A percentile compares a stretch with the other conserved stretches of the same genome.
These are phyloP conservation scores for Formica aserva DNA, from an alignment of 2,888 invertebrate genomes.

Conservation along the genomic window DNA sequence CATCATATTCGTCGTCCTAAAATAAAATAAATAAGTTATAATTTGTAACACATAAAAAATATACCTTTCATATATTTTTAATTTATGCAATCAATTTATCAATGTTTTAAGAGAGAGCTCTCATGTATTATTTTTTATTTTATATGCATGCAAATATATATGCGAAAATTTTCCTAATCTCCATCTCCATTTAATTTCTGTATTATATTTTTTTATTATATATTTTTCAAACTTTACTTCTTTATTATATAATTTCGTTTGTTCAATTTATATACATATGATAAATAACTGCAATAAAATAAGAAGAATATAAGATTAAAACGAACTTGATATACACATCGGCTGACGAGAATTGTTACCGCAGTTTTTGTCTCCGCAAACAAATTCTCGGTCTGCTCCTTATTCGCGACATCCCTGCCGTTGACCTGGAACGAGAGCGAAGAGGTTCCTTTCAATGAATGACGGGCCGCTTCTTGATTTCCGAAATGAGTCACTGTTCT, in stretches of 20 bases:
- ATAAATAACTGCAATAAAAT: not conserved
- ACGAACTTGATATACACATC: constrained; percentile 87
- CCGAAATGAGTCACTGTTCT: constrained; percentile 45
- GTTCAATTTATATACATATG: not conserved
- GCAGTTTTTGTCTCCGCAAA: constrained; percentile 88
- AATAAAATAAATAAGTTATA: constrained; percentile 62
- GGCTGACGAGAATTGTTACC: constrained; percentile 88
- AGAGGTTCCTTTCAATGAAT: constrained; percentile 21
- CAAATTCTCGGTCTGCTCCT: constrained; percentile 88
- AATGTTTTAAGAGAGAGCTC: not conserved
- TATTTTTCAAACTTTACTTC: constrained; percentile 7
- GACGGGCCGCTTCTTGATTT: constrained; percentile 36
- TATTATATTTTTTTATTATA: not conserved
- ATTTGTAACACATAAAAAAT: not conserved
- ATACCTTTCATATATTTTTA: not conserved
- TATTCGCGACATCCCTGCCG: constrained; percentile 88
- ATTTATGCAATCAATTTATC: not conserved
- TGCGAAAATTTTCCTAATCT: not conserved
- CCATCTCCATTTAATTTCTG: not conserved
- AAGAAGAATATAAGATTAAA: constrained; percentile 31
- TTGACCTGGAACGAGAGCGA: constrained; percentile 85
- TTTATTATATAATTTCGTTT: not conserved
- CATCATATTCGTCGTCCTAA: constrained; percentile 83
- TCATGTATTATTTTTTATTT: not conserved
- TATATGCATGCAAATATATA: not conserved